Evolutionary conservation across 2,888 invertebrate genomes (phyloP).

Genomic region (Petrolisthes manimaculis): DNA sequence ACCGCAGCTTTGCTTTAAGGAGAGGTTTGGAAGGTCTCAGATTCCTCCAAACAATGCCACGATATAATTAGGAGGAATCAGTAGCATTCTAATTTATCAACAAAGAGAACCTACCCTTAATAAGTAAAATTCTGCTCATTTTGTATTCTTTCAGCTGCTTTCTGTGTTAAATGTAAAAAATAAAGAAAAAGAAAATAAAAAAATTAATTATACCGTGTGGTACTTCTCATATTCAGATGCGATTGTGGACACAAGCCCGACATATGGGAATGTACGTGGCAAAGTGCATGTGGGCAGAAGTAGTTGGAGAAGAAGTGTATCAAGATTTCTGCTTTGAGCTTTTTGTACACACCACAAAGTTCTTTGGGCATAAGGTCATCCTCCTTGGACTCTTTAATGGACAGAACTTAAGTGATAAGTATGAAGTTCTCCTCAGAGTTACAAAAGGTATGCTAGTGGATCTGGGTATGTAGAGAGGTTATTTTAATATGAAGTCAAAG

Average conservation of each 20-base stretch:
- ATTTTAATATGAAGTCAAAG: too few species aligned
- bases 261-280: slow-evolving; percentile 98
- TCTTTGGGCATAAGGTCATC: slow-evolving; percentile 94
- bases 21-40: too few species aligned
- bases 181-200: background rate
- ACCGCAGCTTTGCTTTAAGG: too few species aligned
- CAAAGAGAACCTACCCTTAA: too few species aligned
- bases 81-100: too few species aligned
- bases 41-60: too few species aligned
- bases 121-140: too few species aligned
- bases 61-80: too few species aligned
- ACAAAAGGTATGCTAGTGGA: slow-evolving; percentile 75
- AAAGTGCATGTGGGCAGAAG: slow-evolving; percentile 81
- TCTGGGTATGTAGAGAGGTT: too few species aligned
- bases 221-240: slow-evolving; percentile 77
- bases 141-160: background rate
- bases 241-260: slow-evolving; percentile 97
- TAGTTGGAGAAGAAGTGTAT: slow-evolving; percentile 73
- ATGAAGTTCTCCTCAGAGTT: slow-evolving; percentile 87
- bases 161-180: background rate
- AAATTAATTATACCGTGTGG: background rate
- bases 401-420: slow-evolving; percentile 82
- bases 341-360: slow-evolving; percentile 94
- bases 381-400: slow-evolving; percentile 93
- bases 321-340: slow-evolving; percentile 96